Evolutionary conservation across 2,113 vertebrate genomes (phyloP), one percentile per base, ranked within the genome.

Genomic region (Hippocampus guttulatus): DNA sequence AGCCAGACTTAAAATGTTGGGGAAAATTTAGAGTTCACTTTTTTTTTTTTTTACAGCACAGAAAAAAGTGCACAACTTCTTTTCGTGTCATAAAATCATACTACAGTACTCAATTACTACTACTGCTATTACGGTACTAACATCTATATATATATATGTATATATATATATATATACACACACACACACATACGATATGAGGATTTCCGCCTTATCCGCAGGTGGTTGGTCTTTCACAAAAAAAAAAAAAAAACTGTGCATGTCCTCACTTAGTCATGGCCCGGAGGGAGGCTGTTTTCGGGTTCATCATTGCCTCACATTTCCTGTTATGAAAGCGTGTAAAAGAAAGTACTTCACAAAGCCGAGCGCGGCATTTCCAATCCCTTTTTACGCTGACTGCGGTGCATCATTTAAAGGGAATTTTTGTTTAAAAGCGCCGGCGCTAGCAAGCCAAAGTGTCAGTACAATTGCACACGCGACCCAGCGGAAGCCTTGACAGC

Each of bases 311-410:
- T 80, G 73, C 76, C 69, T 86, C 75, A 80, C 75, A 78, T 79
- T 88, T 91, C 85, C 88, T 89, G 85, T 91, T 90, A 81, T 83
- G 84, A 89, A 71, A 74, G 51, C 41, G 71, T 73, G 68, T 70
- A 78, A 84, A 75, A 69, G 49, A 20, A 51, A 78, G 72, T 79
- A 72, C 81, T 82, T 78, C 64, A 77, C 77, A 81, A 81, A 82
- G 57, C 75, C 54, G 52, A 74, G 69, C 71, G 66, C 54, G 41
- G 72, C 63, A 68, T 69, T 64, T 66, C 33, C 57, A 15, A 54
- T 71, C 16, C 12, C 18, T 3, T 51, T 30, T n/a, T 40, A 64
- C 16, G 20, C 40, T 60, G 55, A 60, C 41, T 21, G 27, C 41
- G 8, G 64, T 21, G 73, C 66, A 38, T 66, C 51, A 51, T 79